Evolutionary conservation across 2,113 vertebrate genomes (phyloP).

Genomic region (Mus pahari): DNA sequence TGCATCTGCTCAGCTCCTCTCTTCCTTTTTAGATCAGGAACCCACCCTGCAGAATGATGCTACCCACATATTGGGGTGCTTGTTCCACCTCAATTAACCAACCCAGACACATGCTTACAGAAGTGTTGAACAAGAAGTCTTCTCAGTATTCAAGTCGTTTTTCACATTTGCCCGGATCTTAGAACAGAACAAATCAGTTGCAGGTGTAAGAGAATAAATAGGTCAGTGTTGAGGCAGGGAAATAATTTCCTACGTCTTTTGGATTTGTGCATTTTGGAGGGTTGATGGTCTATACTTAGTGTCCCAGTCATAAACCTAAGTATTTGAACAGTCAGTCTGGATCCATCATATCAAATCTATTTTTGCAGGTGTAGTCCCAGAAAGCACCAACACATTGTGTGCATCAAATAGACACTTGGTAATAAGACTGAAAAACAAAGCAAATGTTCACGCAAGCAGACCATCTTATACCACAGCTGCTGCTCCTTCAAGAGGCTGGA

Average conservation of each 20-base stretch:
- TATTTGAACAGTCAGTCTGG: not conserved
- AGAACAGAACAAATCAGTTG: slow-evolving; percentile 23
- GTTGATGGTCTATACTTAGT: not conserved
- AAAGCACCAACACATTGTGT: fast-evolving
- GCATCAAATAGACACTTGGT: not conserved
- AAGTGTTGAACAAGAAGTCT: not conserved
- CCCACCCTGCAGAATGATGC: too few species aligned
- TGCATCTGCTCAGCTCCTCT: not conserved
- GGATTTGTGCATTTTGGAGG: not conserved
- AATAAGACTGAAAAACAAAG: slow-evolving; percentile 21
- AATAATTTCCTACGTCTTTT: not conserved
- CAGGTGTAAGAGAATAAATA: slow-evolving; percentile 58
- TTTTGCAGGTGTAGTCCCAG: not conserved
- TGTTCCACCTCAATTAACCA: not conserved
- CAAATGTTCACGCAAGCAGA: not conserved
- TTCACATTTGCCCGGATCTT: not conserved
- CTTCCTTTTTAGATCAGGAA: not conserved
- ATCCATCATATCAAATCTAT: not conserved
- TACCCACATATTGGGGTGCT: not conserved
- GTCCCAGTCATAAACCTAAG: not conserved
- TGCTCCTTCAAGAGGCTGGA: not conserved
- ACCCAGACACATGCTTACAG: not conserved
- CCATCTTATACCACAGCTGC: not conserved
- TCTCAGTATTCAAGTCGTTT: not conserved
- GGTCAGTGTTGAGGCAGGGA: not conserved